phyloP scores from a whole-genome alignment of 2,888 invertebrate species.

The Nephrotoma guestfalica region DNA sequence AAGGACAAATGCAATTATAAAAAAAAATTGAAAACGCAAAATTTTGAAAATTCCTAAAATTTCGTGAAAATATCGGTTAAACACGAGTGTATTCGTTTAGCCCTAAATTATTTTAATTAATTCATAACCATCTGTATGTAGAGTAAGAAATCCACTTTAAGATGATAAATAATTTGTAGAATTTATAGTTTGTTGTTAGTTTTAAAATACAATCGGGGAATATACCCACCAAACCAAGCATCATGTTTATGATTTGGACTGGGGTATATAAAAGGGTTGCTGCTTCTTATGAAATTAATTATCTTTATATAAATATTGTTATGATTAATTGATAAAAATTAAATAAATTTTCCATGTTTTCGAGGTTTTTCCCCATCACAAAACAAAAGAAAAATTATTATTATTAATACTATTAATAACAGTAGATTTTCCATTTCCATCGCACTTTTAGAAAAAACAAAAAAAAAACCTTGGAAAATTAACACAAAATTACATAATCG shows the following conservation, averaged over 20 bases:
- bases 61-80: too few species aligned
- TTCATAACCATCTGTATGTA: not conserved
- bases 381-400: not conserved
- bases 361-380: not conserved
- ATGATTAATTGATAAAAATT: conserved; percentile 3
- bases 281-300: not conserved
- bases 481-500: not conserved
- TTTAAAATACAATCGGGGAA: not conserved
- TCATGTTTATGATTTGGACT: not conserved
- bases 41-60: too few species aligned
- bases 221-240: not conserved
- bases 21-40: too few species aligned
- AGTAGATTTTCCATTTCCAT: not conserved
- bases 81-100: not conserved
- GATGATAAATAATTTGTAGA: not conserved
- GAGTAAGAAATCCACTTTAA: not conserved
- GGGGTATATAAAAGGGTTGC: not conserved
- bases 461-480: not conserved
- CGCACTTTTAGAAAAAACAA: not conserved
- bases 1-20: too few species aligned
- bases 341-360: not conserved
- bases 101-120: not conserved
- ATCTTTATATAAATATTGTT: not conserved
- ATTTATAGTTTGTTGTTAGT: not conserved
- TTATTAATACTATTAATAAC: not conserved